Base-by-base conservation (phyloP, 2,797 vertebrate species). In the Pangasius sanitwongsei region DNA sequence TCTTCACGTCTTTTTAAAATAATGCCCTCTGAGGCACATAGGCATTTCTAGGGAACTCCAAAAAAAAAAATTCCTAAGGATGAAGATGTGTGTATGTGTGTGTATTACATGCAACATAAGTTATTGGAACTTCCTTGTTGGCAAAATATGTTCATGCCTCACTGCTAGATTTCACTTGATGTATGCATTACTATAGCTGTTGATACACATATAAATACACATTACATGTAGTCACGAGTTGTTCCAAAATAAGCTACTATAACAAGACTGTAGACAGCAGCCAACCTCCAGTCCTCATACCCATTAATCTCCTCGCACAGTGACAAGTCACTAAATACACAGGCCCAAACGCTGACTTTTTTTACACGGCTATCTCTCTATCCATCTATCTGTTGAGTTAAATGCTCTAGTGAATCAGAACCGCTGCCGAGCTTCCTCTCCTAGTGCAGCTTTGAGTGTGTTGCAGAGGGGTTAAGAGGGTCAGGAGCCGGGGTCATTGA, bases 331-430 rank as follows among this genome's bases (percentile, higher is more conserved):
- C 82, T 75, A 85, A 75, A 81, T 67, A 69, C 59, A 87, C 50
- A 12, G 78, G 25, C 37, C 78, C 50, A 20, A 48, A 82, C 50
- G 1, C 86, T 81, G 16, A n/a, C 31, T 18, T 57, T 82, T 23
- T 48, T 67, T 72, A 16, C 41, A n/a, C 34, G 31, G 28, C 59
- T 74, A 83, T 89, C 78, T 83, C 59, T 89, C 78, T 78, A 82
- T 75, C 70, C 80, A 67, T 87, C 86, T 74, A 84, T 89, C 85
- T 89, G 78, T 87, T 77, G 67, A 89, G 57, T 85, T 65, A n/a
- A 89, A 86, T 31, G 88, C 88, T 89, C 85, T 77, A 87, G 80
- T 87, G 88, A 89, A 77, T 89, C 85, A 87, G 85, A 86, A 87
- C 85, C 85, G 67, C 67, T 75, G 65, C 55, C 69, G 53, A 86